Evolutionary conservation across 1,140 invertebrate species (phyloP).

Genomic region (Ips nitidus): DNA sequence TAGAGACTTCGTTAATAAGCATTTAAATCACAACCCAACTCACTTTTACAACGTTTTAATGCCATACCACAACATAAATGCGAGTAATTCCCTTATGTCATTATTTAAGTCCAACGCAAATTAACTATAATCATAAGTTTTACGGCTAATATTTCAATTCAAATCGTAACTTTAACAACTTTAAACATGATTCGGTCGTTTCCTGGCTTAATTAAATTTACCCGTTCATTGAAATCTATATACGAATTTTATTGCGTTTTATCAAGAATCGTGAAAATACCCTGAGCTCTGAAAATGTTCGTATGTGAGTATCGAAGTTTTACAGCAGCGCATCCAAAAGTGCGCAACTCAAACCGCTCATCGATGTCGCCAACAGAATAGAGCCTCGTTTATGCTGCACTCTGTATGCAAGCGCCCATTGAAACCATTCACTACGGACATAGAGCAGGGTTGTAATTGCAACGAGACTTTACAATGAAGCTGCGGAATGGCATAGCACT

Average conservation of each 20-base stretch:
- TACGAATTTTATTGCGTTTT: background rate
- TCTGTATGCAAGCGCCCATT: slow-evolving; percentile 37
- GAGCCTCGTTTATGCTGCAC: slow-evolving; percentile 35
- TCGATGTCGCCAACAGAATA: slow-evolving; percentile 15
- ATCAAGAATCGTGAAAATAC: background rate
- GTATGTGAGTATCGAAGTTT: background rate
- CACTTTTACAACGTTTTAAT: background rate
- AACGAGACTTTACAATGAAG: slow-evolving; percentile 19
- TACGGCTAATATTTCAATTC: slow-evolving; percentile 29
- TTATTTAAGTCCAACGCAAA: slow-evolving; percentile 25
- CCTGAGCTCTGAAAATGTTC: background rate
- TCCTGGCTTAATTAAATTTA: slow-evolving; percentile 17
- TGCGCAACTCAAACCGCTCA: slow-evolving; percentile 3
- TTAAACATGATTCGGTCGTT: slow-evolving; percentile 11
- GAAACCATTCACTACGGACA: slow-evolving; percentile 29
- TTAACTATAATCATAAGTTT: slow-evolving; percentile 30
- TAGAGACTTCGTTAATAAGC: no score
- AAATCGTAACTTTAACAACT: slow-evolving; percentile 25
- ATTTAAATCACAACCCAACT: no score
- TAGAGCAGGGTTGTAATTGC: slow-evolving; percentile 31
- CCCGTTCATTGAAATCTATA: slow-evolving; percentile 3
- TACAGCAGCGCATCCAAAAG: no score
- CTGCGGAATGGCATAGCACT: slow-evolving; percentile 15
- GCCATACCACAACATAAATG: slow-evolving; percentile 7
- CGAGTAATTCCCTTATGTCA: slow-evolving; percentile 14